Evolutionary conservation across 2,797 vertebrate genomes (phyloP).

Genomic region (Nyctalus aviator): DNA sequence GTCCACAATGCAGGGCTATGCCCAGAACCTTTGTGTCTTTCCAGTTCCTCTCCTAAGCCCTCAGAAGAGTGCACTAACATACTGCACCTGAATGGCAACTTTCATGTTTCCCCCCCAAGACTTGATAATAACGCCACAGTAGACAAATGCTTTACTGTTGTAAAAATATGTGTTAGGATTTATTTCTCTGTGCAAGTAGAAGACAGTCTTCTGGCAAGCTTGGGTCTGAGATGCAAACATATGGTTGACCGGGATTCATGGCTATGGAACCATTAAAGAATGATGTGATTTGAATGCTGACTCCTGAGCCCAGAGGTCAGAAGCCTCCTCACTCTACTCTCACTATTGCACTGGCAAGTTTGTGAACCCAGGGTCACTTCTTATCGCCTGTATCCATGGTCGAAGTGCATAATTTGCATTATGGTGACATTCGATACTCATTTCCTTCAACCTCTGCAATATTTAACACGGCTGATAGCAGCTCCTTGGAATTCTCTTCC

Average conservation of each 20-base stretch:
- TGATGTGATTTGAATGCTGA: background rate
- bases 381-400: background rate
- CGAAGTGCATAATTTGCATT: background rate
- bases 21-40: background rate
- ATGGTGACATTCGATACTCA: background rate
- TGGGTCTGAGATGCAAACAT: background rate
- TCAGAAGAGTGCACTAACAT: background rate
- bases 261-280: background rate
- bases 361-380: background rate
- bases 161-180: conserved; percentile 2
- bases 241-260: background rate
- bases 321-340: background rate
- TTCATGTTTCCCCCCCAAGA: background rate
- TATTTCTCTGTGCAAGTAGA: background rate
- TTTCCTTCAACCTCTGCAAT: background rate
- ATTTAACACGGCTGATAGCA: background rate
- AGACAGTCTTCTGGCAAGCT: background rate
- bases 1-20: background rate
- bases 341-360: background rate
- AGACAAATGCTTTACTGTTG: background rate
- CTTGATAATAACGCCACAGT: background rate
- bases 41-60: background rate
- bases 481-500: background rate
- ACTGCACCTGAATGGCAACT: background rate
- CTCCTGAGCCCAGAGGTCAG: background rate